These are phyloP conservation scores for Dryobota labecula DNA, from an alignment of 2,888 invertebrate genomes.

Conservation along the genomic window DNA sequence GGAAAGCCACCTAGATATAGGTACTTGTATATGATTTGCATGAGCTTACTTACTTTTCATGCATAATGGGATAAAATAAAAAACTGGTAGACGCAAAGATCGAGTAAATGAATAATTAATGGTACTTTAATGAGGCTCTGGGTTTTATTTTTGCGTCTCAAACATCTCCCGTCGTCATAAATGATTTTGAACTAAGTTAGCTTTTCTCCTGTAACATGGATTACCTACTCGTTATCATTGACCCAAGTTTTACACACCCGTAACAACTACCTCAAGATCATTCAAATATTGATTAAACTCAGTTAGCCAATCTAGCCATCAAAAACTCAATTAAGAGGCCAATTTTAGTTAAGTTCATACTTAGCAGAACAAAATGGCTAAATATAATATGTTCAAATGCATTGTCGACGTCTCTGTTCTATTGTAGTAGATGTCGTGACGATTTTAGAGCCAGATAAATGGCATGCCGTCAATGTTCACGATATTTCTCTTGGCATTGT, in stretches of 20 bases:
- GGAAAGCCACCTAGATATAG: conserved; percentile 25
- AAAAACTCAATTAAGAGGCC: neutral
- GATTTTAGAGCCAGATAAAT: conserved; percentile 15
- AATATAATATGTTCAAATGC: neutral
- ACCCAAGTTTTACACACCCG: neutral
- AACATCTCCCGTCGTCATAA: too few relatives aligned
- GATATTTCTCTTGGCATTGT: neutral
- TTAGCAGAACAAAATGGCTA: neutral
- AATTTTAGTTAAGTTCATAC: neutral
- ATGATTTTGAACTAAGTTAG: too few relatives aligned
- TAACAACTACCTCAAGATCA: neutral
- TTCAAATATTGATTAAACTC: neutral
- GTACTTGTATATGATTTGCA: conserved; percentile 27
- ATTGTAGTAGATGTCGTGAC: conserved; percentile 10
- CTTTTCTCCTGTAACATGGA: neutral
- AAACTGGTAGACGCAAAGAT: neutral
- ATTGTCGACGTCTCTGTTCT: conserved; percentile 5
- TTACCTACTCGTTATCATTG: too few relatives aligned
- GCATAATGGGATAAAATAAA: conserved; percentile 6
- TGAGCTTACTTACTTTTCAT: conserved; percentile 21
- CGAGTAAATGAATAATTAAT: conserved; percentile 3
- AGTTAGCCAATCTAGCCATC: neutral
- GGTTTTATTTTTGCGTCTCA: neutral
- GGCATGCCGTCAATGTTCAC: conserved; percentile 2
- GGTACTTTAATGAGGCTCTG: neutral